These are phyloP conservation scores for Tortrix viridana DNA, from an alignment of 2,888 invertebrate species.

Conservation along the genomic window DNA sequence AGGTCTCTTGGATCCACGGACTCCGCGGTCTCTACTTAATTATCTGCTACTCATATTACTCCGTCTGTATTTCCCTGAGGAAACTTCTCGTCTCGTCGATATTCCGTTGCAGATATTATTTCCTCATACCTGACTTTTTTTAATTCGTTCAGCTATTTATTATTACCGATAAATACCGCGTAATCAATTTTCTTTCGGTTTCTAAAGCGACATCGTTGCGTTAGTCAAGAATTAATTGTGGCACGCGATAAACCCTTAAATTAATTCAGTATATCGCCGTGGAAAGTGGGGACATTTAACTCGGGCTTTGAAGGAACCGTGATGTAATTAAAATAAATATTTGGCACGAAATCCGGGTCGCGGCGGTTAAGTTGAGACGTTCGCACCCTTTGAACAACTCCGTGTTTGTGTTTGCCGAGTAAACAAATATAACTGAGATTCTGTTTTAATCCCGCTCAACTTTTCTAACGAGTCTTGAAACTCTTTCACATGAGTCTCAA, in stretches of 20 bases:
- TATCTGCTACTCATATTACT: slow-evolving; percentile 61
- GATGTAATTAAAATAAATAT: slow-evolving; percentile 83
- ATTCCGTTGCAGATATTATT: slow-evolving; percentile 50
- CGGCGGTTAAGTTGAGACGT: slow-evolving; percentile 79
- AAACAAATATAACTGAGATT: slow-evolving; percentile 78
- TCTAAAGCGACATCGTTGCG: slow-evolving; percentile 25
- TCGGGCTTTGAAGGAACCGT: slow-evolving; percentile 69
- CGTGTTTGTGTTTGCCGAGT: slow-evolving; percentile 81
- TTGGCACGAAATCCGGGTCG: slow-evolving; percentile 80
- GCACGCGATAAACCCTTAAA: slow-evolving; percentile 43
- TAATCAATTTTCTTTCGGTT: slow-evolving; percentile 33
- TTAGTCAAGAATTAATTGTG: slow-evolving; percentile 37
- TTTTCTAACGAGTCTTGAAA: slow-evolving; percentile 17
- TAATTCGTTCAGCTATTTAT: slow-evolving; percentile 47
- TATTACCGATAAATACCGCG: slow-evolving; percentile 39
- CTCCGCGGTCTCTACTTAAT: slow-evolving; percentile 58
- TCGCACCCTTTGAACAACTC: slow-evolving; percentile 81
- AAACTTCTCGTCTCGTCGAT: slow-evolving; percentile 51
- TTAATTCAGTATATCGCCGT: slow-evolving; percentile 63
- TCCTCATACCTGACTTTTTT: slow-evolving; percentile 46
- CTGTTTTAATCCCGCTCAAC: slow-evolving; percentile 62
- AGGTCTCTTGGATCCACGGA: slow-evolving; percentile 41
- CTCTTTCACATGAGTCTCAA: background rate
- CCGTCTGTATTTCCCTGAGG: slow-evolving; percentile 57
- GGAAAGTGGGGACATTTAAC: slow-evolving; percentile 67